Percentiles rank a stretch among this genome's conserved stretches.
Evolutionary conservation across 2,888 invertebrate genomes (phyloP).

Genomic region (Meiosimyza decipiens): DNA sequence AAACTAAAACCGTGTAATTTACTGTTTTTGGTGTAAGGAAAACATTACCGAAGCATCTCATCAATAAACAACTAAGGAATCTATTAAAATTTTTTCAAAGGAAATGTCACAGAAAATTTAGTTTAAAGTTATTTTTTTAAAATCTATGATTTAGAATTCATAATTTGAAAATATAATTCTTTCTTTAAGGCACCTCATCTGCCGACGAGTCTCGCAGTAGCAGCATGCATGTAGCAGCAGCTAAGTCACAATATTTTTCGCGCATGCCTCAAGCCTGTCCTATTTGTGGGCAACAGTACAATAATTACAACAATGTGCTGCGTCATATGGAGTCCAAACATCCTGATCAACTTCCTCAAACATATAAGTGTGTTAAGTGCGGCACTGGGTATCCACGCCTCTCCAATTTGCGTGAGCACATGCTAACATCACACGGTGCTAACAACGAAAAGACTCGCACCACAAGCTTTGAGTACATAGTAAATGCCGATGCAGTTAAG

Average conservation of each 20-base stretch:
- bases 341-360: conserved; percentile 66
- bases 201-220: conserved; percentile 58
- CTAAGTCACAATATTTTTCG: conserved; percentile 61
- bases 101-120: background rate
- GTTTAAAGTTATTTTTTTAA: background rate
- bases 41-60: no score
- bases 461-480: conserved; percentile 63
- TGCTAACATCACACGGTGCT: conserved; percentile 63
- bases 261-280: conserved; percentile 66
- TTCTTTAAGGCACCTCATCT: conserved; percentile 51
- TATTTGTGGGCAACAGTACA: conserved; percentile 66
- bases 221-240: conserved; percentile 24
- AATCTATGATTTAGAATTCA: background rate
- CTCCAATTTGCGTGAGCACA: conserved; percentile 65
- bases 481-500: conserved; percentile 63
- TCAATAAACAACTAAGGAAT: no score
- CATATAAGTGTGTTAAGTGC: conserved; percentile 65
- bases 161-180: background rate
- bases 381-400: conserved; percentile 65
- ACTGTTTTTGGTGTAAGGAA: no score
- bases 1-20: no score
- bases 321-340: conserved; percentile 67
- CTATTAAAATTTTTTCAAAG: background rate
- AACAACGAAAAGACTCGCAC: conserved; percentile 56
- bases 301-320: conserved; percentile 67